Base-by-base conservation (phyloP, 2,113 vertebrate genomes). In the Cranoglanis bouderius region DNA sequence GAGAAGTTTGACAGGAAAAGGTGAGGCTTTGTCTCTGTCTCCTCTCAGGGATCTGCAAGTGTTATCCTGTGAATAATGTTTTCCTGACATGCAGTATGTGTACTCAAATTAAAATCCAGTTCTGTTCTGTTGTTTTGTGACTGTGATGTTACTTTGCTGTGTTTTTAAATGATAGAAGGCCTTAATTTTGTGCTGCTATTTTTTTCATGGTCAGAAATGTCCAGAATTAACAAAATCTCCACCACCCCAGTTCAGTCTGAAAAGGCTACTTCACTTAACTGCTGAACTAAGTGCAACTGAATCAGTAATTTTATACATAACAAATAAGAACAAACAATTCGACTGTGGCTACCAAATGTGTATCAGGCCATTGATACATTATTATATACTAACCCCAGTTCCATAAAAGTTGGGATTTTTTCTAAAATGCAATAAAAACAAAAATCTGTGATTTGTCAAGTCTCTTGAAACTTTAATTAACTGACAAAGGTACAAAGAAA, bases 1-100 rank as follows among this genome's bases (percentile, higher is more conserved):
- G 98, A 99, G 86, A 99, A 97, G 94, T 99, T 99, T 94, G 97
- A 99, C 94, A 97, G 96, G 92, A 99, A 98, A 96, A 97, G 97
- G 98, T 99, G 91, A 89, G 90, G 40, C 82, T 72, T 87, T 78
- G 80, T 89, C 35, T 46, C 2, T 78, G 1, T 67, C 53, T 65
- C 43, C 57, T 82, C 53, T 51, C 32, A 85, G 3, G 35, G 1
- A 19, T 24, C 26, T 55, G 16, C 14, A 18, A 55, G 55, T 29
- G 24, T 43, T 40, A 49, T 51, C 29, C 19, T 10, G 40, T 83
- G 40, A 57, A n/a, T 57, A 57, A 24, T 19, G 18, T 2, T 55
- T 82, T 82, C 51, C 32, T 57, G 84, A 38, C 19, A 35, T 10
- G 38, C 35, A 84, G 57, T 78, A 6, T 13, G 14, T 8, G 16